These are phyloP conservation scores for Myopa tessellatipennis DNA, from an alignment of 2,888 invertebrate genomes.

Conservation along the genomic window DNA sequence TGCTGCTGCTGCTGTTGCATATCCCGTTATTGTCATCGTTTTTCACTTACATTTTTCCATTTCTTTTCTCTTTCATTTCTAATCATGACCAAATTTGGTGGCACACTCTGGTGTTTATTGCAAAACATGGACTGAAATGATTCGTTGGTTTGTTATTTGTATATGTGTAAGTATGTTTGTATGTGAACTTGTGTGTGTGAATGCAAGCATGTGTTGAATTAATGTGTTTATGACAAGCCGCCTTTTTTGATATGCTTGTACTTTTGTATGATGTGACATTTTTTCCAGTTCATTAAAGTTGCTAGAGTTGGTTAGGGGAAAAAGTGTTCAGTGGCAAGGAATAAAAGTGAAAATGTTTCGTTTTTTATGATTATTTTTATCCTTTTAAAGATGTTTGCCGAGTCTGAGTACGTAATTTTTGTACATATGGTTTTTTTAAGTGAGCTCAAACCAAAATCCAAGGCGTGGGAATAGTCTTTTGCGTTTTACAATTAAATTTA, in stretches of 20 bases:
- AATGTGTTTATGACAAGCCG: constrained; percentile 37
- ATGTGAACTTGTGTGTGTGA: background rate
- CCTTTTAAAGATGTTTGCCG: background rate
- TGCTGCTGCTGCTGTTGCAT: constrained; percentile 1
- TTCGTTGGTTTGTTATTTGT: background rate
- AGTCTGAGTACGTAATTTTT: background rate
- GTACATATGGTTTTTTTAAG: background rate
- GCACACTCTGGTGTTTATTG: constrained; percentile 31
- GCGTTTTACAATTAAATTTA: background rate
- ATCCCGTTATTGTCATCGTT: constrained; percentile 2
- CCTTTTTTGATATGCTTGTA: constrained; percentile 38
- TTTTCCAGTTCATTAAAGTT: constrained; percentile 33
- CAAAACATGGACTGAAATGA: constrained; percentile 16
- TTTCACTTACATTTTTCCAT: constrained; percentile 19
- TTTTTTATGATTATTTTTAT: background rate
- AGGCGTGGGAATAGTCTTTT: constrained; percentile 2
- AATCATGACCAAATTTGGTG: constrained; percentile 30
- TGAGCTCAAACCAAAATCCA: background rate
- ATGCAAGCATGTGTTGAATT: constrained; percentile 1
- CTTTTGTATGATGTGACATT: constrained; percentile 27
- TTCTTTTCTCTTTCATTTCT: constrained; percentile 10
- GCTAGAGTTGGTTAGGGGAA: constrained; percentile 16
- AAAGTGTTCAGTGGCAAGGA: background rate
- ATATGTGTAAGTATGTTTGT: background rate
- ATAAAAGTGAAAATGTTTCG: background rate